Evolutionary conservation across 2,888 invertebrate species (phyloP).

Genomic region (Drosophila anomelani): DNA sequence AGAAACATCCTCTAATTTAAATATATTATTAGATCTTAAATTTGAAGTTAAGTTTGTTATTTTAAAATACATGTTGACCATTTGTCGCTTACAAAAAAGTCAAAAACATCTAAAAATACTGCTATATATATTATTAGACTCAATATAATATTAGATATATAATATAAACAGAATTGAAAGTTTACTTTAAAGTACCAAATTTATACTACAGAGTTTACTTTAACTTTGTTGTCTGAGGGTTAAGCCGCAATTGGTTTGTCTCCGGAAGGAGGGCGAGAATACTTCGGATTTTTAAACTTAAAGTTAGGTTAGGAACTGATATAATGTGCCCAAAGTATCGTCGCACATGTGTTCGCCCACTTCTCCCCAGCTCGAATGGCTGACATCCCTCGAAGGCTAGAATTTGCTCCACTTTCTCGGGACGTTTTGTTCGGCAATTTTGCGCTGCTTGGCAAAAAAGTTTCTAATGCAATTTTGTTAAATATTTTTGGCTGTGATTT

Average conservation of each 20-base stretch:
- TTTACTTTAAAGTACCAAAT: neutral
- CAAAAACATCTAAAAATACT: neutral
- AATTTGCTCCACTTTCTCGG: slow-evolving; percentile 34
- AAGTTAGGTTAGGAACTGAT: slow-evolving; percentile 28
- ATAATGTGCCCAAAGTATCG: slow-evolving; percentile 22
- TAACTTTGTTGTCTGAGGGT: slow-evolving; percentile 5
- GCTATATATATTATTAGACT: neutral
- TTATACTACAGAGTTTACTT: neutral
- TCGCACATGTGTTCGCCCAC: neutral
- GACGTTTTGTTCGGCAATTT: slow-evolving; percentile 47
- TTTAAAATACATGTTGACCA: too few relatives aligned
- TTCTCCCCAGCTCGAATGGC: slow-evolving; percentile 2
- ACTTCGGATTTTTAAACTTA: slow-evolving; percentile 17
- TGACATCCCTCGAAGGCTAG: slow-evolving; percentile 23
- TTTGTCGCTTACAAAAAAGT: neutral
- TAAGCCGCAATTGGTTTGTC: slow-evolving; percentile 8
- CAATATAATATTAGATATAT: neutral
- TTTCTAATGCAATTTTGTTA: slow-evolving; percentile 74
- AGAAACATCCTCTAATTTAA: neutral
- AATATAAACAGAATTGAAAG: neutral
- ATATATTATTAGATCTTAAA: neutral
- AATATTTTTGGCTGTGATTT: slow-evolving; percentile 70
- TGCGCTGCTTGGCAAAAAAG: slow-evolving; percentile 56
- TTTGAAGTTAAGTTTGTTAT: neutral
- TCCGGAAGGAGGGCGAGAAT: neutral